These are phyloP conservation scores for Laupala kohalensis DNA, from an alignment of 1,140 invertebrate genomes.

Conservation along the genomic window DNA sequence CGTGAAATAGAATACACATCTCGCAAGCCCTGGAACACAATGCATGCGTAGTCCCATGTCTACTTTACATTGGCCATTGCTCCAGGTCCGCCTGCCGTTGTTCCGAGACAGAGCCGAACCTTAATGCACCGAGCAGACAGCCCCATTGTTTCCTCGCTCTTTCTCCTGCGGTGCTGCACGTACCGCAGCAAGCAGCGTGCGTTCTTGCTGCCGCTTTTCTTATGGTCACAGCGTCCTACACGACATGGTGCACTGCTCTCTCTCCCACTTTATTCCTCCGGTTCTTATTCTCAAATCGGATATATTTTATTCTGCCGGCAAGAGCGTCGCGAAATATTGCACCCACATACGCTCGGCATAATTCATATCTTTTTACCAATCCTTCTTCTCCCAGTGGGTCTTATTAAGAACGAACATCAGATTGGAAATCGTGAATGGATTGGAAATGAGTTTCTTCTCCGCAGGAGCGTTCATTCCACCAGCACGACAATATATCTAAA, in stretches of 20 bases:
- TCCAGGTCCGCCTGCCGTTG: not conserved
- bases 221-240: not conserved
- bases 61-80: not conserved
- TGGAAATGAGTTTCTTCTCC: not conserved
- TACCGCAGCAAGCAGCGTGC: not conserved
- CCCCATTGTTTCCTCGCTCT: not conserved
- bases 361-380: not conserved
- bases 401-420: not conserved
- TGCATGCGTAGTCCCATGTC: too few relatives aligned
- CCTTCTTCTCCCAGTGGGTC: not conserved
- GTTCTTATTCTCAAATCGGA: not conserved
- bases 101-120: not conserved
- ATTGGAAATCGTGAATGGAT: not conserved
- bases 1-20: too few relatives aligned
- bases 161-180: too few relatives aligned
- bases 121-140: not conserved
- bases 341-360: not conserved
- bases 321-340: not conserved
- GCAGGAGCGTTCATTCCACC: not conserved
- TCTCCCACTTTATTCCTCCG: not conserved
- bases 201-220: not conserved
- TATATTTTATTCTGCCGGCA: not conserved
- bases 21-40: too few relatives aligned
- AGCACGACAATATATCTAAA: not conserved
- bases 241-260: not conserved